Base-by-base conservation (phyloP, 2,888 invertebrate species). In the Xestobium rufovillosum region DNA sequence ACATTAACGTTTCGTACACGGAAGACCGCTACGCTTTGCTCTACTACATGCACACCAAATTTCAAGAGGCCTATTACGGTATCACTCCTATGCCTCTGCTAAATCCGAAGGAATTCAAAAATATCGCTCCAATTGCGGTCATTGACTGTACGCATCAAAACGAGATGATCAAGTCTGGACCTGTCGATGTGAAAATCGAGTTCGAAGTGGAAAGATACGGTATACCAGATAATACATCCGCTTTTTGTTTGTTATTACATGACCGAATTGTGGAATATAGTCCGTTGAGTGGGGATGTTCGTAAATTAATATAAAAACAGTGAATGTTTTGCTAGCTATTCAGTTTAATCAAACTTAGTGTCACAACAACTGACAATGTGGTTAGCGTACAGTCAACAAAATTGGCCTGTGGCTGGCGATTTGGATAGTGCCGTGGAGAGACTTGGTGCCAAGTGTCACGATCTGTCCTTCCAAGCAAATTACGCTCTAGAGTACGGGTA, bases 51-150 rank as follows among this genome's bases (percentile, higher is more conserved):
- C n/a, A n/a, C n/a, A n/a, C n/a, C n/a, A n/a, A n/a, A n/a, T n/a
- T n/a, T n/a, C 46, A 49, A 43, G 36, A 45, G 36, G 34, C 38
- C 14, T 52, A 51, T 38, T 50, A 52, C 36, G 38, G 37, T 15
- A 62, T 58, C 65, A 49, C 57, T 60, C 58, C 60, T 57, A 57
- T 45, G 44, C 46, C 45, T 12, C 30, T 42, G 13, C 31, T 43
- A 14, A 28, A 40, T 34, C 27, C 32, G 27, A 10, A 42, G 8
- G 14, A 45, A 13, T 56, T 56, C 37, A 44, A 45, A 42, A 36
- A 39, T 14, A 26, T 38, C 3, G 49, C 50, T 10, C 54, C 53
- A 4, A 36, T 55, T 12, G 42, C 50, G 26, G 50, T 53, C 12
- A 44, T 53, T 32, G 52, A 53, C 43, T 52, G 52, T 41, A 49